Base-by-base conservation (phyloP, 2,797 vertebrate species). In the Pipistrellus pipistrellus region DNA sequence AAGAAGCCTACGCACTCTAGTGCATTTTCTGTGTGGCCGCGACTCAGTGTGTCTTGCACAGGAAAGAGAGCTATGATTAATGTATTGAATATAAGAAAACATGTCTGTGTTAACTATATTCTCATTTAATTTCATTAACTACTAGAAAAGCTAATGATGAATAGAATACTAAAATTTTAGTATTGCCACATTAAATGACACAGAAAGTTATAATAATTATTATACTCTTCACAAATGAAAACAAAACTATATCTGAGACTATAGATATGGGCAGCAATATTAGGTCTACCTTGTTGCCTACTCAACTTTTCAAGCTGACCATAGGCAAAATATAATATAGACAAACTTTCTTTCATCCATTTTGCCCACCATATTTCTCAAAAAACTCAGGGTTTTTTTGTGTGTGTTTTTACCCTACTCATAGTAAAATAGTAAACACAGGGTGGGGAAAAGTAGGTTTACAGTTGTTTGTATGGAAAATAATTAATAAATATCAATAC, bases 81-180 rank as follows among this genome's bases (percentile, higher is more conserved):
- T 62, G 21, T 77, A 87, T 23, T 85, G 64, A 92, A 21, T 81
- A 78, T 55, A 64, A 86, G 71, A 88, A 91, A 91, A 73, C 23
- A 20, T 59, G 38, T 82, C 71, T 93, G n/a, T 38, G 25, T 68
- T 59, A 85, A 41, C 10, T 66, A 51, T 85, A 90, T 84, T 83
- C 57, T 93, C 46, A 71, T 82, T 94, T 94, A 89, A 68, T 78
- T 76, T 90, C 32, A 23, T 85, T 71, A 82, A 57, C 66, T 85
- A 69, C n/a, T 68, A 72, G 41, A 76, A 93, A 90, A 68, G 8
- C 23, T 81, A 51, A 72, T 77, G 38, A 44, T 62, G 53, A 87
- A 62, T 84, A 41, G 0, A 51, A 51, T 85, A 83, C 32, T 44
- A 90, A 83, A 41, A 73, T 62, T 73, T 83, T 27, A 82, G 64